phyloP scores from a whole-genome alignment of 2,888 invertebrate species.

The Emmelina monodactyla region DNA sequence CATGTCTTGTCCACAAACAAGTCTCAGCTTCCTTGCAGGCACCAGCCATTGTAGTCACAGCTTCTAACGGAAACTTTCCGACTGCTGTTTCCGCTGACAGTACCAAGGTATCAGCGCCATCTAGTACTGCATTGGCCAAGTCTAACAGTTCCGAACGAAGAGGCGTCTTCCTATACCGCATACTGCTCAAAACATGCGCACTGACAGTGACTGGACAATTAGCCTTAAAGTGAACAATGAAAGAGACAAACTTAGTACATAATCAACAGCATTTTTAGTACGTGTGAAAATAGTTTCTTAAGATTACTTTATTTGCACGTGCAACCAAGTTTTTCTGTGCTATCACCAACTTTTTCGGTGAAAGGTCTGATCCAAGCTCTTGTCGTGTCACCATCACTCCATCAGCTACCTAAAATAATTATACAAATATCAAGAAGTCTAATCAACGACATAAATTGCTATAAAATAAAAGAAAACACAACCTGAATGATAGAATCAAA shows the following conservation, averaged over 20 bases:
- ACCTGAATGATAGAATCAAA: constrained; percentile 41
- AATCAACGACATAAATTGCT: neutral
- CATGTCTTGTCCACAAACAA: constrained; percentile 65
- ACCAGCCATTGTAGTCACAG: constrained; percentile 43
- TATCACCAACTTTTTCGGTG: constrained; percentile 55
- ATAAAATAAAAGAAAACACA: constrained; percentile 15
- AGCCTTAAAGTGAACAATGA: constrained; percentile 23
- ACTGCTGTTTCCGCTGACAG: constrained; percentile 75
- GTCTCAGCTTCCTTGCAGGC: constrained; percentile 75
- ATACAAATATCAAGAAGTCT: neutral
- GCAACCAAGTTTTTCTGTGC: constrained; percentile 65
- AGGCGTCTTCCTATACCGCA: constrained; percentile 35
- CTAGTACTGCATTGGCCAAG: constrained; percentile 76
- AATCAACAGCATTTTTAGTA: too few relatives aligned
- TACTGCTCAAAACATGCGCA: constrained; percentile 40
- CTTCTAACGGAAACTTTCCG: constrained; percentile 66
- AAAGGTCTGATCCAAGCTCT: constrained; percentile 55
- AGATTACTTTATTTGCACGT: constrained; percentile 42
- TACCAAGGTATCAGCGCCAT: constrained; percentile 75
- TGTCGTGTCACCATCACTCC: constrained; percentile 75
- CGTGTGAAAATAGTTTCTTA: too few relatives aligned
- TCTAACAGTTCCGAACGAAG: constrained; percentile 71
- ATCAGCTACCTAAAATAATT: constrained; percentile 7
- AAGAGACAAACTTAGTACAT: too few relatives aligned
- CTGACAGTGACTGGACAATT: constrained; percentile 39